Base-by-base conservation (phyloP, 2,888 invertebrate genomes). In the Zygothrica quintamaculata region DNA sequence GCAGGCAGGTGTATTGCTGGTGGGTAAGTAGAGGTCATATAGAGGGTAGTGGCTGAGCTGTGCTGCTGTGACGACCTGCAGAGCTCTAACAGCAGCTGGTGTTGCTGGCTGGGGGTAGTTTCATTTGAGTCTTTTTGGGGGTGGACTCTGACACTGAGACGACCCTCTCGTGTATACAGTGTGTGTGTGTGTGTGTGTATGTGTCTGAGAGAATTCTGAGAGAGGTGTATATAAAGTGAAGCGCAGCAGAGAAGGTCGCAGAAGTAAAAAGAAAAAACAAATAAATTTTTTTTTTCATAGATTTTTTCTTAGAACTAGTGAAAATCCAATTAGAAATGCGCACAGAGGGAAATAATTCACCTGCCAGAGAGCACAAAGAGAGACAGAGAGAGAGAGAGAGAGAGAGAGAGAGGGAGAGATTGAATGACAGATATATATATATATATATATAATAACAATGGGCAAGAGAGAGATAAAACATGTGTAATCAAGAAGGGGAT, bases 271-370 rank as follows among this genome's bases (percentile, higher is more conserved):
- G 46, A 33, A 72, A 46, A 40, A 56, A 47, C 69, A 66, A 60
- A n/a, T n/a, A n/a, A n/a, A n/a, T n/a, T n/a, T n/a, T n/a, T n/a
- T n/a, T n/a, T n/a, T 87, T 85, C 85, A 84, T 84, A 84, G 87
- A 84, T 84, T 89, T 89, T 89, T 89, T 89, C 89, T 89, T 88
- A 89, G 89, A 89, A 88, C 84, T 76, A 55, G 78, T 80, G 88
- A 87, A 89, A 89, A 89, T 89, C 89, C 89, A 89, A 89, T 89
- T 89, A 81, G 88, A 82, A 84, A 84, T 80, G 78, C 73, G 64
- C 84, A 71, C 66, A 74, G 77, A 84, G 84, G 77, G 86, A 88
- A 88, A 87, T 80, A 88, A 78, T 84, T 87, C 88, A 87, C 88
- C 87, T 88, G 89, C 84, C 88, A 76, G 59, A 59, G 48, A 64